These are phyloP conservation scores for Heliocidaris erythrogramma DNA, from an alignment of 35 echinoderm and acorn worm genomes.

Conservation along the genomic window DNA sequence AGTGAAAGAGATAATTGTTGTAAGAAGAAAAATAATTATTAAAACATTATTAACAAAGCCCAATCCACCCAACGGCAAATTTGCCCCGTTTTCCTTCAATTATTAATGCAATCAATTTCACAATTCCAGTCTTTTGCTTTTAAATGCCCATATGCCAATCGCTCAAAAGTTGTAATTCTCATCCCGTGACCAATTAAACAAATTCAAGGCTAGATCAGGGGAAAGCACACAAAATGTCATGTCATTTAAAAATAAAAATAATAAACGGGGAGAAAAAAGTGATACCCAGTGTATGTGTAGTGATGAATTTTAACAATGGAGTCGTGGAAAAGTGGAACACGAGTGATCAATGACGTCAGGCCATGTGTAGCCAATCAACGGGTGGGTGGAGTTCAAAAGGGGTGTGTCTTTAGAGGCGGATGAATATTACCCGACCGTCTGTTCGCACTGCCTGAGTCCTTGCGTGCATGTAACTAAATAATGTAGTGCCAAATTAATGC, in stretches of 20 bases:
- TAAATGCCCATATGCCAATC: neutral
- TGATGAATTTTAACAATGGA: neutral
- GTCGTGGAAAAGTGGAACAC: constrained; percentile 26
- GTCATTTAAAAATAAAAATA: neutral
- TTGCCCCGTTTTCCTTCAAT: neutral
- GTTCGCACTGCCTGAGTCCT: constrained; percentile 55
- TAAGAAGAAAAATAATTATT: neutral
- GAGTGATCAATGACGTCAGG: constrained; percentile 39
- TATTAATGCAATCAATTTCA: neutral
- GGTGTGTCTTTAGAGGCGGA: constrained; percentile 42
- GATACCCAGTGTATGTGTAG: neutral
- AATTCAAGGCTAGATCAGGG: neutral
- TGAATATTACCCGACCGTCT: constrained; percentile 73
- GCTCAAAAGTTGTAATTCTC: neutral
- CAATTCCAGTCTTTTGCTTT: neutral
- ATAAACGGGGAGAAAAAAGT: neutral
- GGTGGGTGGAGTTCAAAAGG: neutral
- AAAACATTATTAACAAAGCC: neutral
- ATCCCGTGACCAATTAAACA: neutral
- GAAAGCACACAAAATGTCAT: neutral
- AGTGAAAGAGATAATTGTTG: neutral
- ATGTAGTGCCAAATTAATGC: neutral
- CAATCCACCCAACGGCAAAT: neutral
- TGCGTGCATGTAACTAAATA: constrained; percentile 76
- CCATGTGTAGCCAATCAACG: constrained; percentile 7